phyloP scores from a whole-genome alignment of 1,140 invertebrate genomes.

The Drosophila melanogaster region Release_6_plus_ISO1_MT NC_004354.4:1728501-1729000 shows the following conservation, averaged over 20 bases:
- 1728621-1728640: constrained; percentile 22
- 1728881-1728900: constrained; percentile 38
- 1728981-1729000: constrained; percentile 43
- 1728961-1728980: constrained; percentile 2
- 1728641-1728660: constrained; percentile 33
- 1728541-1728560: background rate
- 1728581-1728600: background rate
- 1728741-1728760: constrained; percentile 53
- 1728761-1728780: constrained; percentile 43
- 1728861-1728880: constrained; percentile 52
- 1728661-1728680: constrained; percentile 56
- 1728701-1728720: constrained; percentile 33
- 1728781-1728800: constrained; percentile 32
- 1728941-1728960: background rate
- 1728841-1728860: constrained; percentile 24
- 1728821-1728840: background rate
- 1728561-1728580: background rate
- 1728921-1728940: background rate
- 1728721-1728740: constrained; percentile 60
- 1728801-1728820: constrained; percentile 4
- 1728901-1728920: background rate
- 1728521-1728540: background rate
- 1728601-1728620: too few relatives aligned
- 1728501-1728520: background rate
- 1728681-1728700: constrained; percentile 55